Conservation (phyloP, 1,140 invertebrate genomes). For the Thaumatotibia leucotreta region DNA sequence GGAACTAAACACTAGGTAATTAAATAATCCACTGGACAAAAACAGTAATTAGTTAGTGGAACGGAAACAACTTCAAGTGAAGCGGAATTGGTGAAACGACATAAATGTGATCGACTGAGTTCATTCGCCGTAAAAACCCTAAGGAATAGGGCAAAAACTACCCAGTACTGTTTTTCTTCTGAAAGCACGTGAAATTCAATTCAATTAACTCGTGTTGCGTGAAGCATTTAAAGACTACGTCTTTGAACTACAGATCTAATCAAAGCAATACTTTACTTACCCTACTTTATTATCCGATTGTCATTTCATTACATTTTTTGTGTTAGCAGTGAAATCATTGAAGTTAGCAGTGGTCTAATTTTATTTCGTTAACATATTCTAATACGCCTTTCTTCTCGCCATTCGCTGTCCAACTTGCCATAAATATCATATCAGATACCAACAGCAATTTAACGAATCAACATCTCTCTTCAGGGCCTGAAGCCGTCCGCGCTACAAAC, state of each 20-base stretch:
- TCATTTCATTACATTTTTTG: no score
- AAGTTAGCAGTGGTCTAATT: no score
- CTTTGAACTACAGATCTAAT: no score
- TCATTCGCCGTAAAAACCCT: background rate
- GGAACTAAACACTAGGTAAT: background rate
- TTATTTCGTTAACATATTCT: no score
- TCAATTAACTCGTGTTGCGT: no score
- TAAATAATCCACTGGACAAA: background rate
- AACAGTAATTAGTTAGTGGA: background rate
- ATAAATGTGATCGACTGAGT: background rate
- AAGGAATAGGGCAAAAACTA: background rate
- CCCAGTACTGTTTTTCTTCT: background rate
- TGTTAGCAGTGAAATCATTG: no score
- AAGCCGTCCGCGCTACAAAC: slow-evolving; percentile 97
- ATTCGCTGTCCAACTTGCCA: no score
- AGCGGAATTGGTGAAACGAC: background rate
- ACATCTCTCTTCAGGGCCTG: slow-evolving; percentile 85
- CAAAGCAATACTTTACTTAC: no score
- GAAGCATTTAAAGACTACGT: no score
- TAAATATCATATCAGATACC: no score
- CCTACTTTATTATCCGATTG: no score
- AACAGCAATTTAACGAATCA: background rate
- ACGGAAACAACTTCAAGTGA: background rate
- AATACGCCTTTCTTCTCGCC: no score
- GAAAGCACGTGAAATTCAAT: background rate